Evolutionary conservation across 2,888 invertebrate species (phyloP).

Genomic region (Netelia fuscicornis): DNA sequence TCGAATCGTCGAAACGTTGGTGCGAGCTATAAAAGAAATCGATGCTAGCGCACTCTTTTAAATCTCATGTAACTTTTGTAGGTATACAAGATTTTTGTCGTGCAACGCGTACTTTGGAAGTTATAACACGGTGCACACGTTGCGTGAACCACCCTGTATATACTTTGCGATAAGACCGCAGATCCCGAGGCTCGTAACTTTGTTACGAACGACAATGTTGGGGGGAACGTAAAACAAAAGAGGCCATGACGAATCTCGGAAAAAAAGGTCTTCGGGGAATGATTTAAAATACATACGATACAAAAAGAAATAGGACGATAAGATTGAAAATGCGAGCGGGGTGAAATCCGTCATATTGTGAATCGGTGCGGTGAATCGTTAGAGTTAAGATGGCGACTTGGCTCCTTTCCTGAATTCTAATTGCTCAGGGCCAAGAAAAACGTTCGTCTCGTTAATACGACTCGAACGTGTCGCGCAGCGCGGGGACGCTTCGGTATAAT

Average conservation of each 20-base stretch:
- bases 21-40: too few species aligned
- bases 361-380: neutral
- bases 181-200: neutral
- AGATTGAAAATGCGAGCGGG: too few species aligned
- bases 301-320: neutral
- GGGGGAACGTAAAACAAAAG: neutral
- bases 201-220: neutral
- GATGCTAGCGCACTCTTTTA: too few species aligned
- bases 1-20: too few species aligned
- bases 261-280: neutral
- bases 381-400: neutral
- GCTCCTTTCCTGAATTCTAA: neutral
- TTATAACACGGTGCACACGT: too few species aligned
- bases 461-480: neutral
- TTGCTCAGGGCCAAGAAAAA: neutral
- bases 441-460: neutral
- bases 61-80: too few species aligned
- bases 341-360: neutral
- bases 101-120: too few species aligned
- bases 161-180: conserved; percentile 44
- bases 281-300: neutral
- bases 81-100: too few species aligned
- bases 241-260: neutral
- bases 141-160: conserved; percentile 16
- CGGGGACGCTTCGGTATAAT: neutral